Evolutionary conservation across 1,140 invertebrate genomes (phyloP).

Genomic region (Stegodyphus mimosarum): DNA sequence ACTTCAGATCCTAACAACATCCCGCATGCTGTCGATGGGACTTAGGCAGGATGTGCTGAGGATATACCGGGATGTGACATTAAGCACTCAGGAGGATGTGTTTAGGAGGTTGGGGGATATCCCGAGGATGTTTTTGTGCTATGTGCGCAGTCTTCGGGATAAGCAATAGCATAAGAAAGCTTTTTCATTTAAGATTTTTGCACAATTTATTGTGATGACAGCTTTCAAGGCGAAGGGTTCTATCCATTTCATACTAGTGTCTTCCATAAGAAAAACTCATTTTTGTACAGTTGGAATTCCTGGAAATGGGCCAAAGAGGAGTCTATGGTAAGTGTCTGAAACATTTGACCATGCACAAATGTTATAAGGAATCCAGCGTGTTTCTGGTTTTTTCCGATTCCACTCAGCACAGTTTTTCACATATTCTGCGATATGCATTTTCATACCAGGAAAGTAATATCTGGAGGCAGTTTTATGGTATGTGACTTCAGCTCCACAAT

Average conservation of each 20-base stretch:
- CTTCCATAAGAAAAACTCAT: constrained; percentile 16
- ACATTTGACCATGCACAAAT: not conserved
- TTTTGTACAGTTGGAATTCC: not conserved
- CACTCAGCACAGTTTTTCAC: no score
- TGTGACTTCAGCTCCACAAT: not conserved
- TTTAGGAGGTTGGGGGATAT: no score
- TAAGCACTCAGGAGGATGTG: no score
- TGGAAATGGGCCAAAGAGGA: not conserved
- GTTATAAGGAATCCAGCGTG: not conserved
- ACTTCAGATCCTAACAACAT: no score
- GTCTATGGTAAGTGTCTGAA: not conserved
- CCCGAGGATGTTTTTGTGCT: no score
- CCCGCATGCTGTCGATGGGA: no score
- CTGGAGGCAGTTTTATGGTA: constrained; percentile 14
- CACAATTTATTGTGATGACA: not conserved
- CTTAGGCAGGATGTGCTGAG: no score
- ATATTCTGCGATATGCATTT: not conserved
- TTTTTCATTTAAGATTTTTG: constrained; percentile 12
- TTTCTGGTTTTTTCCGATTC: not conserved
- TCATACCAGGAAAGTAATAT: constrained; percentile 43
- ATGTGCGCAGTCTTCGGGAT: not conserved
- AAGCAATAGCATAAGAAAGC: constrained; percentile 5
- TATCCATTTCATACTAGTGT: constrained; percentile 6
- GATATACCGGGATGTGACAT: no score
- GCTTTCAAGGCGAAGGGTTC: not conserved